Conservation (phyloP, 2,888 invertebrate genomes). For the Ochlodes sylvanus region DNA sequence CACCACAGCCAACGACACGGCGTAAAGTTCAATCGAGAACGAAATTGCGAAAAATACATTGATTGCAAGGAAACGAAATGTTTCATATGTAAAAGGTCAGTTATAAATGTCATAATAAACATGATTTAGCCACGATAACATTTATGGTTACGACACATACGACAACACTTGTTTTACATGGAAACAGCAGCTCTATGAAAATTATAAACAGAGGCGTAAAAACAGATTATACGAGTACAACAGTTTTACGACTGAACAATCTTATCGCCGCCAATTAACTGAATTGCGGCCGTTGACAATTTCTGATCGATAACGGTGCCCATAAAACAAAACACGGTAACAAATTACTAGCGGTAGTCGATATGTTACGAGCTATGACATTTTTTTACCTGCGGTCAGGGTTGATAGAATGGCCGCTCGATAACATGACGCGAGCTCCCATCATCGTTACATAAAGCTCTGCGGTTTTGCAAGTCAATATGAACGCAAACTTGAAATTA, state of each 20-base stretch:
- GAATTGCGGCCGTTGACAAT: conserved; percentile 33
- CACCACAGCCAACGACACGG: neutral
- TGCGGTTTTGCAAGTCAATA: conserved; percentile 32
- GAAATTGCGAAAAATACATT: conserved; percentile 21
- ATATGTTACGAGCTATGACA: conserved; percentile 25
- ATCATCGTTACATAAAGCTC: conserved; percentile 30
- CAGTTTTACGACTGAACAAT: conserved; percentile 54
- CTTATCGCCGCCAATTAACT: conserved; percentile 60
- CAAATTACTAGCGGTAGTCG: conserved; percentile 3
- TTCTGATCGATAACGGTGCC: conserved; percentile 29
- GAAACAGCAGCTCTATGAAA: conserved; percentile 10
- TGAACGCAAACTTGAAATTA: conserved; percentile 21
- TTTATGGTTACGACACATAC: conserved; percentile 8
- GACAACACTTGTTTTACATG: neutral
- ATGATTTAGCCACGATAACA: neutral
- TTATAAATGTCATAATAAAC: conserved; percentile 11
- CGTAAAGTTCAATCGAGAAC: conserved; percentile 19
- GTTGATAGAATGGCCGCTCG: conserved; percentile 29
- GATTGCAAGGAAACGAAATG: conserved; percentile 4
- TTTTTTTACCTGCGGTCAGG: conserved; percentile 35
- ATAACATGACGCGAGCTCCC: conserved; percentile 29
- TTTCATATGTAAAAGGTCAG: conserved; percentile 12
- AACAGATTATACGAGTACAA: conserved; percentile 37
- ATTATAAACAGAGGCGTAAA: conserved; percentile 18
- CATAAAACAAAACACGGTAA: conserved; percentile 16